Conservation (phyloP, 2,113 vertebrate genomes). For the Poeciliopsis retropinna region DNA sequence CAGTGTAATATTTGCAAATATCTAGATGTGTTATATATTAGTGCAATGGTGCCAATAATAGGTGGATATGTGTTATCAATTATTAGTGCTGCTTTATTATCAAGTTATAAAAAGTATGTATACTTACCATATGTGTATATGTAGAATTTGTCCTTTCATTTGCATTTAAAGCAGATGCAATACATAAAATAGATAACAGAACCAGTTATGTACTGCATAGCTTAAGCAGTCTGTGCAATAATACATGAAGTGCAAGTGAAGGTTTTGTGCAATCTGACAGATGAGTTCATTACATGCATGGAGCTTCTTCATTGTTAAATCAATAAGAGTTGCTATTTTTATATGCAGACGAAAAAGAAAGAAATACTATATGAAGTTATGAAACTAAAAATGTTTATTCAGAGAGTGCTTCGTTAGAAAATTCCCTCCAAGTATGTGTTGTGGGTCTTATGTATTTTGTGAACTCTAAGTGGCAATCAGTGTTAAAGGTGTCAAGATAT, state of each 20-base stretch:
- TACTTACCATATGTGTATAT: too few relatives aligned
- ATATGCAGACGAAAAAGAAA: slow-evolving; percentile 20
- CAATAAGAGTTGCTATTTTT: slow-evolving; percentile 46
- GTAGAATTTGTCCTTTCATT: slow-evolving; percentile 35
- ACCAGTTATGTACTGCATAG: slow-evolving; percentile 11
- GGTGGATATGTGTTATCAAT: slow-evolving; percentile 4
- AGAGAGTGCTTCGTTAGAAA: neutral
- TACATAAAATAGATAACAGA: neutral
- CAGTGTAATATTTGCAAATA: slow-evolving; percentile 40
- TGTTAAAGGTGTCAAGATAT: slow-evolving; percentile 17
- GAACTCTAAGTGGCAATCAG: neutral
- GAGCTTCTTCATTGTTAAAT: slow-evolving; percentile 6
- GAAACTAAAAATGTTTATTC: slow-evolving; percentile 12
- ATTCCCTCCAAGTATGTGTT: neutral
- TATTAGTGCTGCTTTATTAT: slow-evolving; percentile 11
- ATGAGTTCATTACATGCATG: slow-evolving; percentile 35
- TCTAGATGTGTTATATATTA: slow-evolving; percentile 18
- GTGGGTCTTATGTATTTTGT: neutral
- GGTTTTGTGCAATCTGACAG: slow-evolving; percentile 50
- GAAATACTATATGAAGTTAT: neutral
- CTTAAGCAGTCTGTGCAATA: slow-evolving; percentile 48
- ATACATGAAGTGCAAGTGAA: slow-evolving; percentile 27
- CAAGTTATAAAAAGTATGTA: neutral
- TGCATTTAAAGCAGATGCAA: slow-evolving; percentile 38
- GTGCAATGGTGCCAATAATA: slow-evolving; percentile 43